Base-by-base conservation (phyloP, 2,113 vertebrate genomes). In the Astatoreochromis straeleni region DNA sequence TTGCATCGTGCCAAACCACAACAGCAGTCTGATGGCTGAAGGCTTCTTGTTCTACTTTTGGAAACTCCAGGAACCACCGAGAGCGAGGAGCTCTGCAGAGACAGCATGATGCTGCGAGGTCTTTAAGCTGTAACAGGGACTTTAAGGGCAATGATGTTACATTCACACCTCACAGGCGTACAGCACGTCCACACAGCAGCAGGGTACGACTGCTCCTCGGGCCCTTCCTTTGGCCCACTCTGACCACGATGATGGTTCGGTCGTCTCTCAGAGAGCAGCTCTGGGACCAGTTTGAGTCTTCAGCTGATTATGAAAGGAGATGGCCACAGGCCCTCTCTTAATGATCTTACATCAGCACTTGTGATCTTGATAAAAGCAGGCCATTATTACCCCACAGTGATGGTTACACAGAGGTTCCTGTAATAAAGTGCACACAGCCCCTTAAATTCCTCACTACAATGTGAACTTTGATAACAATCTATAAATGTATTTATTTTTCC, bases 331-430 rank as follows among this genome's bases (percentile, higher is more conserved):
- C 24, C 16, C 12, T 29, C 60, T 54, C 7, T 54, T 84, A 81
- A 91, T 78, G 73, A 84, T 78, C 75, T 42, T 16, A 45, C 58
- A 85, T 87, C 70, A 60, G 80, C 83, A 88, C 47, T 75, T 85
- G 19, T 47, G 81, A 88, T 84, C 80, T 85, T 88, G 45, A 85
- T 85, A 53, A 85, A 85, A 80, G 51, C 40, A 6, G 31, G 10
- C 19, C 54, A 63, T 80, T 80, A 54, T 68, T 33, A n/a, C 7
- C 54, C 31, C 55, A 51, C 10, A 58, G 79, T 53, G 42, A 60
- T 4, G 42, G 51, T 26, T 19, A 17, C 42, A 73, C n/a, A 29
- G 8, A 10, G n/a, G 1, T 29, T 29, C 1, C 78, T 24, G 3
- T 40, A 58, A 24, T 42, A 40, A 81, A 47, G 53, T 33, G 40